Percentiles rank a stretch among this genome's conserved stretches.
Evolutionary conservation across 1,140 invertebrate genomes (phyloP).

Genomic region (Elymnias hypermnestra): DNA sequence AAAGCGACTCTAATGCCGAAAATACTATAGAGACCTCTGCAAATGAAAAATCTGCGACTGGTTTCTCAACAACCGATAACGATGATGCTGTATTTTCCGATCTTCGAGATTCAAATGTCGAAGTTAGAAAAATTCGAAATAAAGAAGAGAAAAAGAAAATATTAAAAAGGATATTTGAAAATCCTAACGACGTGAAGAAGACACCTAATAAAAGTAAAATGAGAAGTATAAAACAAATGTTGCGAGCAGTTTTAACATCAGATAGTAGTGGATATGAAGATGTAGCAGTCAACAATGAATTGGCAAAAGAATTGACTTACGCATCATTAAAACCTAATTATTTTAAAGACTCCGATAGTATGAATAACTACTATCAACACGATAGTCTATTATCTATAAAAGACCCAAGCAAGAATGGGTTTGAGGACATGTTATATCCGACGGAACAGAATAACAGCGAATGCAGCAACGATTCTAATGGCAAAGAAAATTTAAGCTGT

Average conservation of each 20-base stretch:
- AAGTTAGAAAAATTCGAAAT: constrained; percentile 11
- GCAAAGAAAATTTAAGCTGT: constrained; percentile 11
- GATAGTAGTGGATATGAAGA: constrained; percentile 40
- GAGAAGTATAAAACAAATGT: constrained; percentile 31
- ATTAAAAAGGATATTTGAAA: constrained; percentile 38
- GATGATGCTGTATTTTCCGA: constrained; percentile 10
- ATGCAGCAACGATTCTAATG: constrained; percentile 9
- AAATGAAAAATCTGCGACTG: constrained; percentile 5
- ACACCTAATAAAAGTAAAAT: constrained; percentile 29
- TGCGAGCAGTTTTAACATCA: constrained; percentile 41
- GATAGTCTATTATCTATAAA: constrained; percentile 23
- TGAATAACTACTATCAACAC: constrained; percentile 33
- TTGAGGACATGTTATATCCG: constrained; percentile 14
- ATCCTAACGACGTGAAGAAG: constrained; percentile 21
- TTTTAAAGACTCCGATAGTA: constrained; percentile 34
- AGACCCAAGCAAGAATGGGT: constrained; percentile 2
- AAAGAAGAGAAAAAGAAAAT: constrained; percentile 42
- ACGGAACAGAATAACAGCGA: constrained; percentile 27
- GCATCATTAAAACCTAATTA: constrained; percentile 29
- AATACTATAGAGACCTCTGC: constrained; percentile 8
- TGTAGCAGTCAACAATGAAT: constrained; percentile 22
- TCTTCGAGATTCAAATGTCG: constrained; percentile 1
- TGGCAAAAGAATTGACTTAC: constrained; percentile 31
- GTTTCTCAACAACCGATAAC: constrained; percentile 1
- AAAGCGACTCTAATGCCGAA: neutral